Evolutionary conservation across 2,797 vertebrate species (phyloP).

Genomic region (Acipenser transmontanus): DNA sequence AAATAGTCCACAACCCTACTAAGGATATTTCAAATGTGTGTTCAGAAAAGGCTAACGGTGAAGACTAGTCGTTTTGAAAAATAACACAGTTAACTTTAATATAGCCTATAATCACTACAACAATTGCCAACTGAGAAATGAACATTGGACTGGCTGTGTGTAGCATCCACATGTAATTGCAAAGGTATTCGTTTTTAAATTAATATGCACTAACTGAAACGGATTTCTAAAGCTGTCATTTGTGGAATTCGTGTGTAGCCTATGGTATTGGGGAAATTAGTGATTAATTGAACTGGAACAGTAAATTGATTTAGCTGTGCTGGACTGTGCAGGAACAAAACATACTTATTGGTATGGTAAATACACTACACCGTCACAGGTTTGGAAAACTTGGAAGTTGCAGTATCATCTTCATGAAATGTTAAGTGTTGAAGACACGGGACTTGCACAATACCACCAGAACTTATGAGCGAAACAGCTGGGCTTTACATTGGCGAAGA

Average conservation of each 20-base stretch:
- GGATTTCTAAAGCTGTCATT: constrained; percentile 10
- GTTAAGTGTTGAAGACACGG: neutral
- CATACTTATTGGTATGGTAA: no score
- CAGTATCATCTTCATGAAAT: constrained; percentile 5
- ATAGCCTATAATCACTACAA: no score
- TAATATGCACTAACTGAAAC: constrained; percentile 3
- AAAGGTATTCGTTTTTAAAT: no score
- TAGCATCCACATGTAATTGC: no score
- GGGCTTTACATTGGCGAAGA: constrained; percentile 7
- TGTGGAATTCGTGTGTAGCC: constrained; percentile 5
- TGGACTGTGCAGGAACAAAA: neutral
- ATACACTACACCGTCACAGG: no score
- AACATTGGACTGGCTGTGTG: no score
- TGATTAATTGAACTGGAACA: neutral
- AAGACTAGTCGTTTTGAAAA: no score
- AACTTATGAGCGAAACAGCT: constrained; percentile 9
- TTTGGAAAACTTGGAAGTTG: constrained; percentile 8
- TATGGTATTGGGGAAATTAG: neutral
- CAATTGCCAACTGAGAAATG: no score
- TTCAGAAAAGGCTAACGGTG: no score
- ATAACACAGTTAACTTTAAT: no score
- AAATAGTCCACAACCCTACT: no score
- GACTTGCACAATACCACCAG: neutral
- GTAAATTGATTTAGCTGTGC: constrained; percentile 4
- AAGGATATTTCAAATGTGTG: no score